These are phyloP conservation scores for Chionoecetes opilio DNA, from an alignment of 1,140 invertebrate genomes.

Conservation along the genomic window DNA sequence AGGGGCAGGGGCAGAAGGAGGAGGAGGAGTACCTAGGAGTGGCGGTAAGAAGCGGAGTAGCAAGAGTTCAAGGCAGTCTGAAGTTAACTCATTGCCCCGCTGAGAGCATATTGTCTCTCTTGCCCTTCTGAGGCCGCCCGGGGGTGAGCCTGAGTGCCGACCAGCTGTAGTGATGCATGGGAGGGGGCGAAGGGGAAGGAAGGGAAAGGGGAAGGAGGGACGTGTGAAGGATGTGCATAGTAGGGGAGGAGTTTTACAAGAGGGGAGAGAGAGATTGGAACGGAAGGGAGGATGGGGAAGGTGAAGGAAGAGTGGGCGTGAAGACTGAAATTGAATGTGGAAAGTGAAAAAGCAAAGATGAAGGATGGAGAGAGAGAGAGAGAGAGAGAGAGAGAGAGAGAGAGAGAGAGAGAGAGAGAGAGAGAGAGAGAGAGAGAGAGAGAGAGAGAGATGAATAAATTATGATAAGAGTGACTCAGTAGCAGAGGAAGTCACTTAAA, in stretches of 20 bases:
- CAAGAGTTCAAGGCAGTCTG: not conserved
- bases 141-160: not conserved
- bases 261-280: not conserved
- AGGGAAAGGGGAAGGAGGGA: not conserved
- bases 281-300: not conserved
- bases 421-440: conserved; percentile 15
- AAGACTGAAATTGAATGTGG: no score
- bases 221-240: conserved; percentile 5
- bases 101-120: conserved; percentile 32
- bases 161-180: not conserved
- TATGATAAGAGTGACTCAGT: no score
- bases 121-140: not conserved
- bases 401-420: not conserved
- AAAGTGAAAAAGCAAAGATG: no score
- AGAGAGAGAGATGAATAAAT: no score
- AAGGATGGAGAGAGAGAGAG: no score
- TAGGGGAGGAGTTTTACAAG: conserved; percentile 19
- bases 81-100: not conserved
- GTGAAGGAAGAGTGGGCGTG: not conserved
- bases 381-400: not conserved
- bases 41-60: not conserved
- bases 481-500: not conserved
- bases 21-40: not conserved
- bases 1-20: not conserved
- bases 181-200: not conserved